A percentile compares a stretch with the other conserved stretches of the same genome.
phyloP scores from a whole-genome alignment of 92 coral and sea anemone species.

The Muricea muricata region DNA sequence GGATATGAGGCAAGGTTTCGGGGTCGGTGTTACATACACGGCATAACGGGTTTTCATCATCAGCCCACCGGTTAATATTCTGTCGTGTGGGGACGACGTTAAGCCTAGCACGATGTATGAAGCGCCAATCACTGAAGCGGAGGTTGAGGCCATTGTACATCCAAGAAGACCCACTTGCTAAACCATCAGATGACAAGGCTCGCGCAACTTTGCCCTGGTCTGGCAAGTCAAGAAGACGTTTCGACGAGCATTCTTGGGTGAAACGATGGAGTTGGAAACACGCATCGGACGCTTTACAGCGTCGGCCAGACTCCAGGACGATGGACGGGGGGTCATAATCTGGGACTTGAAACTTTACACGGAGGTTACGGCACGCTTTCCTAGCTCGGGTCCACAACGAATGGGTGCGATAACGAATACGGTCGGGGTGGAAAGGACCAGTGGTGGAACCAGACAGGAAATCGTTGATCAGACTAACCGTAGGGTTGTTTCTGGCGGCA shows the following conservation, averaged over 20 bases:
- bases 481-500: constrained; percentile 4
- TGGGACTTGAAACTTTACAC: no score
- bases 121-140: neutral
- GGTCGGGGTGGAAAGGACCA: neutral
- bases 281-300: neutral
- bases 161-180: neutral
- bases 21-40: neutral
- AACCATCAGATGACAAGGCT: neutral
- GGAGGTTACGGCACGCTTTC: no score
- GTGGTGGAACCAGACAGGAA: constrained; percentile 21
- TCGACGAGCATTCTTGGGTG: neutral
- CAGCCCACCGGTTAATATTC: neutral
- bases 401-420: constrained; percentile 14
- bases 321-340: neutral
- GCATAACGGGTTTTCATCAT: neutral
- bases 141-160: neutral
- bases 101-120: neutral
- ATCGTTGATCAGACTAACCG: constrained; percentile 2
- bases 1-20: neutral
- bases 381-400: constrained; percentile 47
- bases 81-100: neutral
- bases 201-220: neutral
- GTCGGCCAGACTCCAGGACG: neutral
- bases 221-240: neutral
- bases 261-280: neutral